Evolutionary conservation across 2,797 vertebrate species (phyloP).

Genomic region (Sorex maritimensis): DNA sequence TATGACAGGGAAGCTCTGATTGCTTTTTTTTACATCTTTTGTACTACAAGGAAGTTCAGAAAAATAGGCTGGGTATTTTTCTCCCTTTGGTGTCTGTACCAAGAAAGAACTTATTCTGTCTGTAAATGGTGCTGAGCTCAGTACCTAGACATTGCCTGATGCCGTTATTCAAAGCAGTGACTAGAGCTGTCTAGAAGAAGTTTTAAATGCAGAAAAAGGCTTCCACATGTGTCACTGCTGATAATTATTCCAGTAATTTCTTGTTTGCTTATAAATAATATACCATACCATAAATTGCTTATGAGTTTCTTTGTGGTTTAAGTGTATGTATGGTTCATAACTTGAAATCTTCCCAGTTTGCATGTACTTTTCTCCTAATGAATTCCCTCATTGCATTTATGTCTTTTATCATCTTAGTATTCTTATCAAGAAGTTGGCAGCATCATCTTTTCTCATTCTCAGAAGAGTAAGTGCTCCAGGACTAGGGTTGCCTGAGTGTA

Average conservation of each 20-base stretch:
- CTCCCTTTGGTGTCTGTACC: background rate
- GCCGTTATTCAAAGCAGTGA: constrained; percentile 53
- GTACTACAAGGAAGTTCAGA: background rate
- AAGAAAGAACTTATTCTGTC: constrained; percentile 52
- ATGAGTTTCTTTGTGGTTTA: constrained; percentile 47
- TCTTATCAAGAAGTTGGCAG: constrained; percentile 2
- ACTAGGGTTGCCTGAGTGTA: constrained; percentile 19
- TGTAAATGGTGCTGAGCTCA: constrained; percentile 22
- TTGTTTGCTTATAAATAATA: constrained; percentile 75
- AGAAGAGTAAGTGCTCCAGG: background rate
- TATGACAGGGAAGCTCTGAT: background rate
- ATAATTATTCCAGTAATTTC: constrained; percentile 64
- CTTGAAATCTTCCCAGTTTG: constrained; percentile 57
- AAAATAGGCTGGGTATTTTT: constrained; percentile 14
- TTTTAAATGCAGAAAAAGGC: constrained; percentile 67
- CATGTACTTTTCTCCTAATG: constrained; percentile 14
- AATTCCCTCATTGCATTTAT: constrained; percentile 30
- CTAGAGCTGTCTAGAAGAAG: constrained; percentile 30
- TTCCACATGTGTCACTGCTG: constrained; percentile 12
- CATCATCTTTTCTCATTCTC: constrained; percentile 25
- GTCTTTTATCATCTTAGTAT: constrained; percentile 33
- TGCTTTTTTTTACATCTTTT: constrained; percentile 44
- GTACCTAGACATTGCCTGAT: constrained; percentile 4
- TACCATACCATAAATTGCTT: constrained; percentile 62
- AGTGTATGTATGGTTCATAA: constrained; percentile 33